Base-by-base conservation (phyloP, 2,888 invertebrate species). In the Brachylomia viminalis region DNA sequence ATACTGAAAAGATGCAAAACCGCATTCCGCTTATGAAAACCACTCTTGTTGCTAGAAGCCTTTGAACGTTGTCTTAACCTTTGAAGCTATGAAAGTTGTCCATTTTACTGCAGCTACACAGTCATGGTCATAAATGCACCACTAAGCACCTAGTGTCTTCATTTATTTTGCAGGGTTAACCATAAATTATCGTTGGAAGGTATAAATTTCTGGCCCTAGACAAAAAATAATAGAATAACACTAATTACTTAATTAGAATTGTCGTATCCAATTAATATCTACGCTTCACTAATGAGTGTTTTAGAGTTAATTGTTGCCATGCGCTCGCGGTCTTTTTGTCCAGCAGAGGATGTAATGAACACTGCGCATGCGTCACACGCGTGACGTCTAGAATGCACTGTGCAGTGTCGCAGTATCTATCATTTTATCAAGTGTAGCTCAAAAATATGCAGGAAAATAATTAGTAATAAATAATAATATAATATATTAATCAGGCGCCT, bases 231-330 rank as follows among this genome's bases (percentile, higher is more conserved):
- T 42, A 45, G 17, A 67, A 52, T n/a, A 38, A 49, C 67, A 71
- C 30, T 15, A 30, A 45, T 33, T 38, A 72, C 56, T 8, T 58
- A 70, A 58, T 65, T 75, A 33, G 4, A 54, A 23, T 42, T 72
- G 65, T 72, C 77, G 71, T 56, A 70, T 75, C 20, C 66, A 67
- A 38, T 78, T 72, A 85, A 68, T 78, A 33, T 66, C 17, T 52
- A 27, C 74, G 58, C 33, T 74, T 49, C 69, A 64, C 68, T 87
- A 80, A 80, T 75, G 77, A 86, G 72, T 70, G 82, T 85, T 82
- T 84, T 74, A 66, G 59, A 76, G 62, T 81, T 83, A 85, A 85
- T 86, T 86, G 86, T 79, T 52, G 69, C 75, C 73, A 72, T 72
- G 76, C 71, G 68, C 45, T 61, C 66, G 67, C 54, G 47, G 62